These are phyloP conservation scores for Drosophila asahinai DNA, from an alignment of 1,140 invertebrate genomes.

Conservation along the genomic window DNA sequence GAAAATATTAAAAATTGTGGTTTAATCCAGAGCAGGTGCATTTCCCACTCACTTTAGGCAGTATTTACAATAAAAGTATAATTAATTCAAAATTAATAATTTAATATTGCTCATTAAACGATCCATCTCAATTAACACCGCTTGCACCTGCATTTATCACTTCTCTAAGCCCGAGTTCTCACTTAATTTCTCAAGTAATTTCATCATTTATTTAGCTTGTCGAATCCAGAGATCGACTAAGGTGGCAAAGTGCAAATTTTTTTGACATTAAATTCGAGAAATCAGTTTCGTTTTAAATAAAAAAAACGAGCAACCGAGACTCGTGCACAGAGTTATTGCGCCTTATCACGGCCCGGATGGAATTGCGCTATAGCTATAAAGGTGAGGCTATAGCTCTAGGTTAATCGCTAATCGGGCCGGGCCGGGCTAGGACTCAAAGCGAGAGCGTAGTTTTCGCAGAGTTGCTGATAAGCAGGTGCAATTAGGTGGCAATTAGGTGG, in stretches of 20 bases:
- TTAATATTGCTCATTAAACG: background rate
- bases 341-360: conserved; percentile 11
- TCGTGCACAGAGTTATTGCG: conserved; percentile 4
- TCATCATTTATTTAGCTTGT: conserved; percentile 40
- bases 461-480: conserved; percentile 42
- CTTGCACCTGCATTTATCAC: conserved; percentile 22
- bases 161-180: conserved; percentile 14
- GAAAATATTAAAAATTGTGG: no score
- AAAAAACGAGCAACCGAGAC: background rate
- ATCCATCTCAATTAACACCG: conserved; percentile 10
- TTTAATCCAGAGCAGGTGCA: no score
- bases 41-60: no score
- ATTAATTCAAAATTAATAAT: no score
- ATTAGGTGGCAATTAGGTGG: conserved; percentile 51
- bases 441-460: conserved; percentile 24
- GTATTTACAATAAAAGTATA: no score
- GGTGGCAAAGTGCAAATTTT: conserved; percentile 42
- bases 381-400: conserved; percentile 9
- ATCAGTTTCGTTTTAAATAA: conserved; percentile 21
- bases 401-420: conserved; percentile 16
- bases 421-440: conserved; percentile 6
- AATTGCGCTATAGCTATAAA: conserved; percentile 22
- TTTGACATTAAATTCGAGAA: conserved; percentile 26
- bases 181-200: conserved; percentile 37
- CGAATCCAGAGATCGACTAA: conserved; percentile 11